phyloP scores from a whole-genome alignment of 2,797 vertebrate species.

The Psittacula derbiana region DNA sequence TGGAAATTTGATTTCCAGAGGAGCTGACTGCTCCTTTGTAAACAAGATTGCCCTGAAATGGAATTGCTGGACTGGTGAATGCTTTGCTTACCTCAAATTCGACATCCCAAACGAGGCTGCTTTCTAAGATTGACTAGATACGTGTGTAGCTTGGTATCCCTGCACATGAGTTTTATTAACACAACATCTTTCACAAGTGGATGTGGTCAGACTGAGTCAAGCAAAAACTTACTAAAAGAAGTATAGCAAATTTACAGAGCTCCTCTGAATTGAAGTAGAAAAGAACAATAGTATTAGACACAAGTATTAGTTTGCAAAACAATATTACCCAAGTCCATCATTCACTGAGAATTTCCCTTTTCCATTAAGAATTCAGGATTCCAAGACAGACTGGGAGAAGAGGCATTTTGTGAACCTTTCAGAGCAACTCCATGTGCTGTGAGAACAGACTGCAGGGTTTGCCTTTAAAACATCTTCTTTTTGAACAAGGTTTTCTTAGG shows the following conservation, averaged over 20 bases:
- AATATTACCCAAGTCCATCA: background rate
- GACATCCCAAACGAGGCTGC: background rate
- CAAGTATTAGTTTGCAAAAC: background rate
- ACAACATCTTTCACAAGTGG: background rate
- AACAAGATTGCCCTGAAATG: background rate
- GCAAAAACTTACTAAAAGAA: background rate
- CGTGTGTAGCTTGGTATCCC: background rate
- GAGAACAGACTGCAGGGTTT: background rate
- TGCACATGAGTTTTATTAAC: too few species aligned
- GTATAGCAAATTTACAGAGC: background rate
- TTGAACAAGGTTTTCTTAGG: background rate
- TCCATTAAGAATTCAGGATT: background rate
- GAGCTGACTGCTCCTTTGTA: background rate
- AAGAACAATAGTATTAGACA: background rate
- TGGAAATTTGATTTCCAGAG: background rate
- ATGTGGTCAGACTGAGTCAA: background rate
- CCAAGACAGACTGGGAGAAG: background rate
- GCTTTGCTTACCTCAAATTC: background rate
- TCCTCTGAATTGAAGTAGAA: background rate
- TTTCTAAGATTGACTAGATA: background rate
- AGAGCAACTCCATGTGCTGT: background rate
- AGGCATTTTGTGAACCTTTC: background rate
- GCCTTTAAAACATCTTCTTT: background rate
- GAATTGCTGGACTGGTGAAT: background rate
- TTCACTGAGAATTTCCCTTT: background rate